Percentiles rank a stretch among this genome's conserved stretches.
Conservation (phyloP, 2,797 vertebrate genomes). For the Lagorchestes hirsutus region DNA sequence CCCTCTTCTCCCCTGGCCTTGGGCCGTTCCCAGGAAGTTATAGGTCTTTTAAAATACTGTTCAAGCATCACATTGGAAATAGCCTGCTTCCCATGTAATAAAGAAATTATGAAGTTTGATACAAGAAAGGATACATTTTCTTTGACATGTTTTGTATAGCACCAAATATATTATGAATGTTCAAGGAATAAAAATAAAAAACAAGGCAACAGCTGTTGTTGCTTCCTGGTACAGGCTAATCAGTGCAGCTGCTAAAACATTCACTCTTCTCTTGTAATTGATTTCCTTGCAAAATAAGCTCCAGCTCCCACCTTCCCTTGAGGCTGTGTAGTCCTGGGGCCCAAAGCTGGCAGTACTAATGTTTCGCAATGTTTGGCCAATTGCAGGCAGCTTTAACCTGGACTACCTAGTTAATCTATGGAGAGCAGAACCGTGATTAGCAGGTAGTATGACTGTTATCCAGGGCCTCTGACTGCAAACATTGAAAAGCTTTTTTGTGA, state of each 20-base stretch:
- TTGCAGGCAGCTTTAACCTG: constrained; percentile 18
- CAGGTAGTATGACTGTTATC: neutral
- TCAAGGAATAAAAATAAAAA: constrained; percentile 30
- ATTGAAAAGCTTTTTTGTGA: neutral
- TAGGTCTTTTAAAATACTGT: constrained; percentile 3
- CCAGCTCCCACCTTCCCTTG: constrained; percentile 15
- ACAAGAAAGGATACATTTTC: constrained; percentile 22
- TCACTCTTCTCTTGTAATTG: constrained; percentile 6
- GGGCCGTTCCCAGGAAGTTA: neutral
- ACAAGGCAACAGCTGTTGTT: neutral
- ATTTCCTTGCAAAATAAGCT: constrained; percentile 48
- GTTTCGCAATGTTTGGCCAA: constrained; percentile 26
- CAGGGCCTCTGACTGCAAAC: neutral
- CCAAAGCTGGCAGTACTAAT: neutral
- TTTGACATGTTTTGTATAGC: constrained; percentile 20
- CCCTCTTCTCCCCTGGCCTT: neutral
- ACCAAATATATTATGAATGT: neutral
- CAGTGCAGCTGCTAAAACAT: constrained; percentile 5
- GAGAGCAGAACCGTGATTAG: constrained; percentile 29
- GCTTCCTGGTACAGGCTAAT: neutral
- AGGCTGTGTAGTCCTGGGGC: neutral
- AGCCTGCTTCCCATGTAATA: constrained; percentile 43
- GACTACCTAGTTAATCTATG: neutral
- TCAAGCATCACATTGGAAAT: neutral
- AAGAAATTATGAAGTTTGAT: constrained; percentile 8